A percentile compares a stretch with the other conserved stretches of the same genome.
Conservation (phyloP, 2,888 invertebrate genomes). For the Erebia aethiops region DNA sequence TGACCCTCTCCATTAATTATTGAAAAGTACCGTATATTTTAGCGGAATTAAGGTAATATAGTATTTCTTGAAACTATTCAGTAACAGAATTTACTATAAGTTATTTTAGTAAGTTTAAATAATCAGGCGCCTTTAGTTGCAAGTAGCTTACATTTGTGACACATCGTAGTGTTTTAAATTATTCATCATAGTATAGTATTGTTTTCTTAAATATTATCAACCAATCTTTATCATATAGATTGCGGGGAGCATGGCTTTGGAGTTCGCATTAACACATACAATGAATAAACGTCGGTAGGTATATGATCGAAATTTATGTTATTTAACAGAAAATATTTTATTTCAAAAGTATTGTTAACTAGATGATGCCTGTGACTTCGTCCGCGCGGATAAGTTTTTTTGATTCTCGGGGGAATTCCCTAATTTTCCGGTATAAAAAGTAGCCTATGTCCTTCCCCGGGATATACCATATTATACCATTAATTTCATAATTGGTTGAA, state of each 20-base stretch:
- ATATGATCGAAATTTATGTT: background rate
- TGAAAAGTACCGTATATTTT: too few relatives aligned
- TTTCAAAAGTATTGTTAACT: background rate
- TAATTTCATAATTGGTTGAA: too few relatives aligned
- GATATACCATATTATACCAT: too few relatives aligned
- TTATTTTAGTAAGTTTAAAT: background rate
- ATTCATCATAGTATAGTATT: background rate
- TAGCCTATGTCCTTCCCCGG: too few relatives aligned
- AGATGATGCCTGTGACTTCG: too few relatives aligned
- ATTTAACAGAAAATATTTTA: too few relatives aligned
- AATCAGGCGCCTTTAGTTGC: constrained; percentile 2
- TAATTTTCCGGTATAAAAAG: too few relatives aligned
- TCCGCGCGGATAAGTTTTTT: too few relatives aligned
- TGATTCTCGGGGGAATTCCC: too few relatives aligned
- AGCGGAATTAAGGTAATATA: too few relatives aligned
- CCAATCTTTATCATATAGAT: constrained; percentile 35
- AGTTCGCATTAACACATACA: background rate
- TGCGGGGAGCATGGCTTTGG: constrained; percentile 33
- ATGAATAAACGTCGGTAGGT: constrained; percentile 15
- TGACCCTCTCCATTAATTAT: too few relatives aligned
- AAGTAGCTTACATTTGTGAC: background rate
- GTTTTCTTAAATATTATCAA: constrained; percentile 20
- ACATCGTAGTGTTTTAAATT: background rate
- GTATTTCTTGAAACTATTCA: background rate
- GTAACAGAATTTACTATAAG: background rate